Evolutionary conservation across 2,797 vertebrate species (phyloP).

Genomic region (Babyrousa celebensis): DNA sequence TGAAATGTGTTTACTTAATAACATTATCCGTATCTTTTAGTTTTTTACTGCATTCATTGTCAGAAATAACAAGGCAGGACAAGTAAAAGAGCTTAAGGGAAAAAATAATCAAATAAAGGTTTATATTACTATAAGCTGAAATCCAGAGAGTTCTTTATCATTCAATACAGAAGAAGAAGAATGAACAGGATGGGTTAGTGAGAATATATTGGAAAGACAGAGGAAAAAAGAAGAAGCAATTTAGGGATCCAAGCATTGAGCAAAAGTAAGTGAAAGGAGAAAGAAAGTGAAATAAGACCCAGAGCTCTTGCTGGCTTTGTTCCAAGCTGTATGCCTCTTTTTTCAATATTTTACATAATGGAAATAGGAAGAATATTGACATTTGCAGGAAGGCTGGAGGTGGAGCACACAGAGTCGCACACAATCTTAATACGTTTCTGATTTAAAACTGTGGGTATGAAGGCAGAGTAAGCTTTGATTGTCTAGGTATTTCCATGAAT

Average conservation of each 20-base stretch:
- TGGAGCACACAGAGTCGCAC: neutral
- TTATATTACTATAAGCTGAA: neutral
- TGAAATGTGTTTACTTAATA: constrained; percentile 22
- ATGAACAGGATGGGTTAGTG: neutral
- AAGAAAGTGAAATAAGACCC: neutral
- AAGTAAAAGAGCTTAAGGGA: neutral
- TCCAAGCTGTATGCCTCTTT: neutral
- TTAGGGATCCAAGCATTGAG: neutral
- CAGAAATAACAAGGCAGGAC: constrained; percentile 41
- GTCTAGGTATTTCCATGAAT: neutral
- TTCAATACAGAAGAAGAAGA: constrained; percentile 6
- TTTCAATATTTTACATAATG: neutral
- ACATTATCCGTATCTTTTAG: neutral
- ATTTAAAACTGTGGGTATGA: constrained; percentile 11
- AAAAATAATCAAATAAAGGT: neutral
- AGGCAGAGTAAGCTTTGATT: neutral
- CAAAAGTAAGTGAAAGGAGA: constrained; percentile 36
- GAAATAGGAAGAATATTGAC: neutral
- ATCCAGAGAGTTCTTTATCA: neutral
- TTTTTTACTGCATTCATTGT: constrained; percentile 30
- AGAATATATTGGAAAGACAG: neutral
- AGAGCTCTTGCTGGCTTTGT: neutral
- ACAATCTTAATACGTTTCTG: neutral
- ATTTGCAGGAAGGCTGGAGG: neutral
- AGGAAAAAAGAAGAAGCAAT: neutral